Base-by-base conservation (phyloP, 2,888 invertebrate species). In the Drosophila silvestris region DNA sequence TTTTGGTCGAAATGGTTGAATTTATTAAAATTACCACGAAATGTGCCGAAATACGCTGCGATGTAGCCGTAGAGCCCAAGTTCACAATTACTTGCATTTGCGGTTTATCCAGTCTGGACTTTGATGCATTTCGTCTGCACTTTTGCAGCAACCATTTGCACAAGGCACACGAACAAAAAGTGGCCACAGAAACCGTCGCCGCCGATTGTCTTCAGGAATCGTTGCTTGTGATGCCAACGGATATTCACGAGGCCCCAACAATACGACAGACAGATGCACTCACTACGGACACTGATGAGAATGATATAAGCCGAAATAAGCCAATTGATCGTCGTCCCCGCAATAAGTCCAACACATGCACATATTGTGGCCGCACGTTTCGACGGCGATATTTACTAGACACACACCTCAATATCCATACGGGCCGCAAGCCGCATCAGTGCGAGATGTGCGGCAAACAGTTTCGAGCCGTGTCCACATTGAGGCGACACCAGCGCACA, bases 391-490 rank as follows among this genome's bases (percentile, higher is more conserved):
- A 84, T 66, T 72, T 85, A 39, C 58, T 89, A 3, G 87, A 89
- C 39, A 85, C 83, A 5, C 89, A 87, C 59, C 53, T 89, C 0
- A 85, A 89, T 58, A 83, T 89, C 32, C 89, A 89, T 50, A 89
- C 87, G 1, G 89, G 79, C 0, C 54, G 65, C 10, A 87, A 87
- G 61, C 89, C 87, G 4, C 81, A 87, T 64, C 89, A 89, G 53
- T 89, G 89, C 62, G 89, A 89, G 12, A 74, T 79, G 56, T 89
- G 89, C 44, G 89, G 89, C 26, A 78, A 81, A 10, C 82, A 77
- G 64, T 87, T 89, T 68, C 78, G 87, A 14, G 89, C 89, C 19
- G 68, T 82, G 3, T 87, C 82, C 37, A 89, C 89, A 12, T 41
- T 89, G 5, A 82, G 78, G 26, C 83, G 89, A 2, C 87, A 89